Evolutionary conservation across 1,140 invertebrate genomes (phyloP), one percentile per base, ranked within the genome.

Genomic region (Papilio machaon): DNA sequence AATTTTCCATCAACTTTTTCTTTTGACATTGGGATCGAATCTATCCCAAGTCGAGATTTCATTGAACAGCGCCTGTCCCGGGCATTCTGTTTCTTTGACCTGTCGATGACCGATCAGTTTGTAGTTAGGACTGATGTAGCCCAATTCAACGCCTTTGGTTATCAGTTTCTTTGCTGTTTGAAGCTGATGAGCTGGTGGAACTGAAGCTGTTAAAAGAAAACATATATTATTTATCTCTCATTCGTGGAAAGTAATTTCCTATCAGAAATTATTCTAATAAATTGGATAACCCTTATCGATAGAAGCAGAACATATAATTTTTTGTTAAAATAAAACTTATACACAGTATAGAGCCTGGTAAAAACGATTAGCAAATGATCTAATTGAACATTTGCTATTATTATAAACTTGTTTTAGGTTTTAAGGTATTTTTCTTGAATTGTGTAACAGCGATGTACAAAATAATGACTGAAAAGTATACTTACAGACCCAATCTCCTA

Each of bases 31-130:
- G 0, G 47, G 13, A 1, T 58, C 54, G 54, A 87, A 90, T 77
- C 82, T 79, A 5, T 89, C 84, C 91, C 91, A 92, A 2, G 82
- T 87, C 3, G 82, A 80, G 1, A 91, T 91, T 78, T 91, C 89
- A 0, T 86, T 76, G 81, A 85, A 92, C 0, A 94, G 85, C 0
- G 88, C 89, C 11, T 95, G 88, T 0, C 97, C 96, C 0, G 97
- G 96, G 86, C 96, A 97, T 30, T 95, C 88, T 0, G 96, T 97
- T 1, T 91, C 85, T 5, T 85, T 87, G 0, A 96, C 87, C 89
- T 97, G 96, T 7, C 96, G 91, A 83, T 97, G 96, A 0, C 96
- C 96, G 8, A 96, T 86, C 15, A 97, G 85, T 23, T 94, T 95
- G 85, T 97, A 97, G 80, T 96, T 84, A 0, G 85, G 81, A 0